Percentiles rank a stretch among this genome's conserved stretches.
Evolutionary conservation across 2,113 vertebrate species (phyloP).

Genomic region (Psilopsiagon aurifrons): DNA sequence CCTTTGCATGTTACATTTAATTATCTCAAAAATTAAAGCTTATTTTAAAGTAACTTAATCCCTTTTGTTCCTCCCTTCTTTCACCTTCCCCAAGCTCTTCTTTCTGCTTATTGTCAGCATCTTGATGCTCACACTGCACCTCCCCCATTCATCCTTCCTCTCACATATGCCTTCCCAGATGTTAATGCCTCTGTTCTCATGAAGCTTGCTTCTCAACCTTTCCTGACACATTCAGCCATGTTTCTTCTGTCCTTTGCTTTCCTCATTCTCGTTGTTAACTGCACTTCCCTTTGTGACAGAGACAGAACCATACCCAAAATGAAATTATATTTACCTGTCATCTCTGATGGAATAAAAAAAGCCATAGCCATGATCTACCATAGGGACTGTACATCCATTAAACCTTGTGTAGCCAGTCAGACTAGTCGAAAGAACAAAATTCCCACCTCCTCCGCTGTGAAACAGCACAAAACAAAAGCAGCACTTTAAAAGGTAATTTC

Average conservation of each 20-base stretch:
- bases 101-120: neutral
- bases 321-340: slow-evolving; percentile 79
- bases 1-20: neutral
- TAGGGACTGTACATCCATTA: slow-evolving; percentile 82
- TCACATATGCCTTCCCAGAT: neutral
- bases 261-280: neutral
- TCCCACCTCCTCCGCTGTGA: slow-evolving; percentile 92
- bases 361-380: slow-evolving; percentile 91
- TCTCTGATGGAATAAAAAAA: slow-evolving; percentile 94
- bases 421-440: slow-evolving; percentile 94
- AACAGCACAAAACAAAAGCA: slow-evolving; percentile 19
- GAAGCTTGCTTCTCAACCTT: neutral
- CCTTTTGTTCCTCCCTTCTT: neutral
- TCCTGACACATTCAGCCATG: neutral
- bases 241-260: neutral
- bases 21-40: neutral
- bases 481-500: neutral
- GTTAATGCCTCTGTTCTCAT: neutral
- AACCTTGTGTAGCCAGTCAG: slow-evolving; percentile 88
- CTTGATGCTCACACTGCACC: neutral
- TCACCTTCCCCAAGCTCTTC: neutral
- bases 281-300: neutral
- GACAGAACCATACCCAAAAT: neutral
- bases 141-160: neutral
- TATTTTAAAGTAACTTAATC: neutral